Evolutionary conservation across 2,888 invertebrate genomes (phyloP), one percentile per base, ranked within the genome.

Genomic region (Myopa testacea): DNA sequence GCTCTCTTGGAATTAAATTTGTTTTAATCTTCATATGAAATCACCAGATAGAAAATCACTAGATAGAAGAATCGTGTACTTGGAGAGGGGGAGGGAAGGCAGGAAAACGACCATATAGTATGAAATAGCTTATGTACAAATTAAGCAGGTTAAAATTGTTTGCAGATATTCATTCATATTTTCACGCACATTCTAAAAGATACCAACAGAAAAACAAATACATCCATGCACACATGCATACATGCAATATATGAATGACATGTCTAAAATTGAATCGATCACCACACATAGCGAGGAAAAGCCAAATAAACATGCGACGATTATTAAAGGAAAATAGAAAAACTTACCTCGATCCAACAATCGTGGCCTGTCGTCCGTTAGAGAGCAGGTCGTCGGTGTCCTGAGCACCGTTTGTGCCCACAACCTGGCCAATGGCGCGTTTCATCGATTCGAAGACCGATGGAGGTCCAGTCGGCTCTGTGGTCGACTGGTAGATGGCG

Each of bases 401-500:
- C 81, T 84, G 83, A 60, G 85, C 84, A 65, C 81, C 78, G 81
- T 83, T 83, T 79, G 87, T 86, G 83, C 89, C 89, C 84, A 89
- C 89, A 81, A 88, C 89, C 82, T 89, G 88, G 78, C 89, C 89
- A 81, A 90, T 87, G 10, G 86, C 89, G 80, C 89, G 86, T 82
- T 89, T 89, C 77, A 90, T 84, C 77, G 88, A 87, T 81, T 87
- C 88, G 80, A 89, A 88, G 16, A 89, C 89, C 76, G 90, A 89
- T 80, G 86, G 86, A 78, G 89, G 86, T 71, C 88, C 87, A 69
- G 87, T 85, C 75, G 90, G 89, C 84, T 90, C 89, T 85, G 90
- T 90, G 82, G 90, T 90, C 80, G 89, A 86, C 82, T 90, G 89
- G 84, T 90, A 90, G 81, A 90, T 89, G 82, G 87, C 85, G 76